Base-by-base conservation (phyloP, 2,888 invertebrate genomes). In the Criorhina ranunculi region DNA sequence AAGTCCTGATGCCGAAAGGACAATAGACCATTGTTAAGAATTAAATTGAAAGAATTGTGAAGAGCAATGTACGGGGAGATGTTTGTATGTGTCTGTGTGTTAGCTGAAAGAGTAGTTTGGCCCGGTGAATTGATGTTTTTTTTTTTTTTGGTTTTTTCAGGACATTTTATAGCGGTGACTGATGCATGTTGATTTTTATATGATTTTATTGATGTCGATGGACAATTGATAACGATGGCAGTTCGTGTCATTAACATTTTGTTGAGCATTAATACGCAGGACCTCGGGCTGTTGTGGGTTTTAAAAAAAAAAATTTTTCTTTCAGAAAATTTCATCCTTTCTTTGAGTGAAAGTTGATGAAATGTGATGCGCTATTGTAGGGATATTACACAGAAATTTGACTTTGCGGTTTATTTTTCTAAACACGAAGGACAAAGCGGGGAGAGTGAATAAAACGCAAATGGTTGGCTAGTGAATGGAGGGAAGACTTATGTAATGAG, bases 271-370 rank as follows among this genome's bases (percentile, higher is more conserved):
- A n/a, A 4, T 24, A 62, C 9, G 11, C 19, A 12, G 59, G 55
- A 55, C 55, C 19, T 49, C 42, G n/a, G 31, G 53, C 37, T 70
- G 46, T 19, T 57, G 64, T 24, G 24, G 24, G 24, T 51, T 69
- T 62, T 33, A n/a, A n/a, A n/a, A n/a, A n/a, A n/a, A n/a, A n/a
- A n/a, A n/a, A n/a, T 64, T 81, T 46, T 78, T 69, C 35, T 72
- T 31, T 37, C 19, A 78, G 3, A 46, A 64, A 70, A 78, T 79
- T 70, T 76, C 53, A 62, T 80, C 73, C 70, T 70, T 76, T n/a
- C n/a, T 24, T 80, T 40, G 59, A 80, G 75, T 80, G 85, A 85
- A 85, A 85, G 75, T 70, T 80, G 59, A 75, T 80, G 75, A 80
- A 75, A 72, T 37, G 15, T 5, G 40, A 19, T 15, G 7, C 8